These are phyloP conservation scores for Scolopax bukidnonensis DNA, from an alignment of 2,797 vertebrate genomes.

Conservation along the genomic window DNA sequence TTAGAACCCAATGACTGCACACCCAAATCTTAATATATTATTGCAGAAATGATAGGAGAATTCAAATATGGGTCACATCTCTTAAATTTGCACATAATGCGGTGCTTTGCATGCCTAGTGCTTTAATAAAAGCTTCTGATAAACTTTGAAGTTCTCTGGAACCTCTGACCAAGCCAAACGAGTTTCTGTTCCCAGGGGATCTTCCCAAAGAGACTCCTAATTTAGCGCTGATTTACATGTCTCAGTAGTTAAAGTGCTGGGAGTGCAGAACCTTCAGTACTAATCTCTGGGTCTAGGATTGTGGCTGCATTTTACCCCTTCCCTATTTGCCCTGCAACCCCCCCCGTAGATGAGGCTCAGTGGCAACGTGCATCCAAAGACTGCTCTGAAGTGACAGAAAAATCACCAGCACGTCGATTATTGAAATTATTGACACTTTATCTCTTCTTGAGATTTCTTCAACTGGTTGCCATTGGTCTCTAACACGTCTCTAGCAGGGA, in stretches of 20 bases:
- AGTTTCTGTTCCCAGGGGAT: slow-evolving; percentile 39
- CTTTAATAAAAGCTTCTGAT: slow-evolving; percentile 24
- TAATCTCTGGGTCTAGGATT: neutral
- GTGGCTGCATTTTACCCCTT: neutral
- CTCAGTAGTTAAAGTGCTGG: neutral
- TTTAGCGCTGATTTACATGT: slow-evolving; percentile 38
- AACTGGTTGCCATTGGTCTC: fast-evolving
- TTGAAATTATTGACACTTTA: neutral
- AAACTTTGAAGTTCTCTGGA: slow-evolving; percentile 36
- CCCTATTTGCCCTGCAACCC: neutral
- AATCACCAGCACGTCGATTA: neutral
- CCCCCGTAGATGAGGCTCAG: neutral
- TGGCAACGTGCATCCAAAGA: neutral
- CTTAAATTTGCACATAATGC: neutral
- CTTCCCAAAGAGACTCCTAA: neutral
- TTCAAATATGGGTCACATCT: neutral
- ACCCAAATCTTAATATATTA: neutral
- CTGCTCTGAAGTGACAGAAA: neutral
- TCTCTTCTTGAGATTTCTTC: neutral
- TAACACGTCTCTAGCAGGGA: neutral
- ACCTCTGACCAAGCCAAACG: neutral
- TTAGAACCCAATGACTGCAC: neutral
- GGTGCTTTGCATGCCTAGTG: neutral
- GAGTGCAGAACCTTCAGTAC: neutral
- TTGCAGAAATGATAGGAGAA: neutral